These are phyloP conservation scores for Thecophora atra DNA, from an alignment of 2,888 invertebrate genomes.

Conservation along the genomic window DNA sequence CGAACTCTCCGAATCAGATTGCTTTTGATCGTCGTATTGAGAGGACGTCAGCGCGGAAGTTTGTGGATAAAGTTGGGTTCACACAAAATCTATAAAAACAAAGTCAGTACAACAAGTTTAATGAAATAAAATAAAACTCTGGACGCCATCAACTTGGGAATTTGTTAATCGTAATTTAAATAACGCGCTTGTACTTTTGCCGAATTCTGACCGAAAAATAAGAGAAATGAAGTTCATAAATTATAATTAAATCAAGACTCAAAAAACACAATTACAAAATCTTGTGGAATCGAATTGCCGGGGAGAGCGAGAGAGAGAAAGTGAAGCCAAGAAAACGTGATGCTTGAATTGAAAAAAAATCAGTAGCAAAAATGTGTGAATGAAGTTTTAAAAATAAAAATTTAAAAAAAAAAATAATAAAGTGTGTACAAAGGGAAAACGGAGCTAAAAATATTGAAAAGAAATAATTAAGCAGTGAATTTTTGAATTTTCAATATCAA, in stretches of 20 bases:
- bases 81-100: too few relatives aligned
- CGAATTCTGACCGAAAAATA: not conserved
- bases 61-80: not conserved
- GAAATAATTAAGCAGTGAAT: not conserved
- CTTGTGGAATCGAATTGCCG: not conserved
- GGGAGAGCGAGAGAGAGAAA: slow-evolving; percentile 3
- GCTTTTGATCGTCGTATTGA: slow-evolving; percentile 58
- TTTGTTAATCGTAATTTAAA: too few relatives aligned
- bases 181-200: too few relatives aligned
- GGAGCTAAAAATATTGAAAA: not conserved
- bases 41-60: slow-evolving; percentile 49
- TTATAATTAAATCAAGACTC: not conserved
- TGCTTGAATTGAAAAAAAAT: slow-evolving; percentile 22
- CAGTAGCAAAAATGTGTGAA: slow-evolving; percentile 34
- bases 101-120: not conserved
- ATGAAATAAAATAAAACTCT: not conserved
- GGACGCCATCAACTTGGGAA: too few relatives aligned
- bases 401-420: slow-evolving; percentile 1
- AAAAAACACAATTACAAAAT: too few relatives aligned
- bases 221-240: not conserved
- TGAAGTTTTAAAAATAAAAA: slow-evolving; percentile 24
- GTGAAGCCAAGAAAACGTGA: slow-evolving; percentile 29
- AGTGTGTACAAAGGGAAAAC: not conserved
- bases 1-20: slow-evolving; percentile 52
- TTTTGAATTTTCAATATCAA: not conserved